Evolutionary conservation across 2,797 vertebrate species (phyloP).

Genomic region (Smutsia gigantea): DNA sequence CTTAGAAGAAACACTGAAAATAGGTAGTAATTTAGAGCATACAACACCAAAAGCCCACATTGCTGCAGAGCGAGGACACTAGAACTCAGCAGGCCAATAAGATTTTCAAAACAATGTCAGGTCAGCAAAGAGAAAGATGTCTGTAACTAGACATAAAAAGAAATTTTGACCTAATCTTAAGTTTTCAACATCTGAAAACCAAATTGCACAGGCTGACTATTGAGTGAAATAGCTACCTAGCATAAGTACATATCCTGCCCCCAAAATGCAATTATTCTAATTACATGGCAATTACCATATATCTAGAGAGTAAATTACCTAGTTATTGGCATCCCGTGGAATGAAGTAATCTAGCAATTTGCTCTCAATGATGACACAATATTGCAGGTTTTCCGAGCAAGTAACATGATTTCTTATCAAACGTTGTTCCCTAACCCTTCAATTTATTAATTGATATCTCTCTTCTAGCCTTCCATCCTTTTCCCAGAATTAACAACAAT

Average conservation of each 20-base stretch:
- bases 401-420: slow-evolving; percentile 32
- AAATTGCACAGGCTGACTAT: slow-evolving; percentile 73
- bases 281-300: slow-evolving; percentile 78
- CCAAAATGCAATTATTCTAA: slow-evolving; percentile 81
- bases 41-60: not conserved
- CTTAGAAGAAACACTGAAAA: not conserved
- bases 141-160: not conserved
- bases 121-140: not conserved
- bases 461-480: not conserved
- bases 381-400: slow-evolving; percentile 25
- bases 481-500: slow-evolving; percentile 8
- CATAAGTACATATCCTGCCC: slow-evolving; percentile 75
- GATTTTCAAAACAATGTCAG: not conserved
- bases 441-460: not conserved
- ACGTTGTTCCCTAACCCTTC: not conserved
- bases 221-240: slow-evolving; percentile 74
- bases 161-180: not conserved
- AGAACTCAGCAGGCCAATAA: not conserved
- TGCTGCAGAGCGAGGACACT: not conserved
- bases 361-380: slow-evolving; percentile 42
- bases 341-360: slow-evolving; percentile 69
- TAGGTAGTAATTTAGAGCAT: not conserved
- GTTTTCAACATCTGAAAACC: not conserved
- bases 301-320: slow-evolving; percentile 78
- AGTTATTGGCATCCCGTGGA: slow-evolving; percentile 76